Conservation (phyloP, 2,797 vertebrate species). For the Mormyrus proboscirostris region DNA sequence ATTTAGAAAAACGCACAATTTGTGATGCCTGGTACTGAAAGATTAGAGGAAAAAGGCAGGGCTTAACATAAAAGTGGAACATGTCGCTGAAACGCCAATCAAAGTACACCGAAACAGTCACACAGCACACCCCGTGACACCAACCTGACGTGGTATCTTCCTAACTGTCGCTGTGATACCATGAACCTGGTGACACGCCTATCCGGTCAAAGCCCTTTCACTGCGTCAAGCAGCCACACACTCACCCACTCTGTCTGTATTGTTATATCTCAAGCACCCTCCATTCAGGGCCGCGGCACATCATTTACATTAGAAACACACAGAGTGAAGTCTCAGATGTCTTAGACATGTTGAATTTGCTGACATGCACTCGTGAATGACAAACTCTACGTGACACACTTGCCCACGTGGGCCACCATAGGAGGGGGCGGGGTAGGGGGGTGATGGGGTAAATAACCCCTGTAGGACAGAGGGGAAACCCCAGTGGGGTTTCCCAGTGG, state of each 20-base stretch:
- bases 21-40: not conserved
- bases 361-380: not conserved
- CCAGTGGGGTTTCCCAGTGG: not conserved
- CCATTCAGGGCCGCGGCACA: not conserved
- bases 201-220: not conserved
- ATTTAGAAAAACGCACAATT: not conserved
- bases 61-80: conserved; percentile 25
- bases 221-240: not conserved
- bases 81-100: not conserved
- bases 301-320: not conserved
- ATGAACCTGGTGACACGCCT: not conserved
- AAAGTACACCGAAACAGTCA: not conserved
- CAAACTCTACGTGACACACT: not conserved
- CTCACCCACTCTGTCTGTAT: not conserved
- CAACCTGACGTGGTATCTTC: not conserved
- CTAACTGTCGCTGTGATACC: not conserved
- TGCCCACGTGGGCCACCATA: not conserved
- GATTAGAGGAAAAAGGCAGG: not conserved
- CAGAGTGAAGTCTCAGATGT: not conserved
- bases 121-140: not conserved
- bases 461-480: not conserved
- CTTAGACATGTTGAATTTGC: not conserved
- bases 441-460: not conserved
- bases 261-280: not conserved
- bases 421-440: not conserved